Evolutionary conservation across 2,797 vertebrate genomes (phyloP).

Genomic region (Myoxocephalus aenaeus): DNA sequence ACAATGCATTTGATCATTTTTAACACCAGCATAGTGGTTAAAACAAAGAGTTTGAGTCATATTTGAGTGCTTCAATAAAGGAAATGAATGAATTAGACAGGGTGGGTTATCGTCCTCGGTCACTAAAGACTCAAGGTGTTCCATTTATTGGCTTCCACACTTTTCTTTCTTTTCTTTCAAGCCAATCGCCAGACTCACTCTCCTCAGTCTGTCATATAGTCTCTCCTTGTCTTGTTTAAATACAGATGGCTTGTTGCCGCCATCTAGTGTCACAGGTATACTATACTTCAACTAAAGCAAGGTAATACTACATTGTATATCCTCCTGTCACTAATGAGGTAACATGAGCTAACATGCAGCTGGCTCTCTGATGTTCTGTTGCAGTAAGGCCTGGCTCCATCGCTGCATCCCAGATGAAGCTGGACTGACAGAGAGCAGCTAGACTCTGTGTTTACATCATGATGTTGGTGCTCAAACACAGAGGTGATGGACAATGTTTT

Average conservation of each 20-base stretch:
- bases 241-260: conserved; percentile 5
- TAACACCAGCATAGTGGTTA: neutral
- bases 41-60: neutral
- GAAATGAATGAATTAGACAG: neutral
- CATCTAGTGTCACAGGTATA: conserved; percentile 16
- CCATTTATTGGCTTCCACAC: neutral
- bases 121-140: neutral
- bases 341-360: too few relatives aligned
- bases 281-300: neutral
- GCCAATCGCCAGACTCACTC: neutral
- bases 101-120: neutral
- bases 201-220: too few relatives aligned
- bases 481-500: too few relatives aligned
- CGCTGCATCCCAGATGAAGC: too few relatives aligned
- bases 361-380: too few relatives aligned
- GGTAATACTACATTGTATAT: neutral
- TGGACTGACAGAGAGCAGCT: too few relatives aligned
- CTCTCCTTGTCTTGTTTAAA: neutral
- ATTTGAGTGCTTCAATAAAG: neutral
- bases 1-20: neutral
- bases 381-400: too few relatives aligned
- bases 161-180: neutral
- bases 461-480: too few relatives aligned
- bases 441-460: too few relatives aligned
- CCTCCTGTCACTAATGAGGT: neutral